Base-by-base conservation (phyloP, 1,140 invertebrate species). In the Augochlora pura region DNA sequence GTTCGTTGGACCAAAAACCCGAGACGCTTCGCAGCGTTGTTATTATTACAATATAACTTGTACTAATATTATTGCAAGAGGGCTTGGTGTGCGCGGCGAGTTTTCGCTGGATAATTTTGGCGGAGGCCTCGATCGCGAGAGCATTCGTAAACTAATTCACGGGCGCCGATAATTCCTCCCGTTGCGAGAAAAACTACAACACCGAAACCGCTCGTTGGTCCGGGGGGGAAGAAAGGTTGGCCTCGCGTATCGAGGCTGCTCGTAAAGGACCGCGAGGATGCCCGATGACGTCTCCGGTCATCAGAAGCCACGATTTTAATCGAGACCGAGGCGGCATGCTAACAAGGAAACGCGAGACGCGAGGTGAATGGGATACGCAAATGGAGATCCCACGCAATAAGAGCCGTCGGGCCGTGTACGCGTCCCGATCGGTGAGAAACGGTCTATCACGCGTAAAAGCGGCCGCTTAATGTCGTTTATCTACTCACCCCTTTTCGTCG, bases 401-500 rank as follows among this genome's bases (percentile, higher is more conserved):
- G 18, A 86, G 52, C 59, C 75, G 72, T 82, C 70, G 70, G 68
- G 14, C 60, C 76, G 59, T 52, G 62, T 63, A 80, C 52, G 73
- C 63, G 76, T 77, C 64, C 23, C 77, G 82, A 65, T 52, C 70
- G 32, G 32, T 2, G 1, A 32, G 25, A 25, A 23, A 76, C 12
- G 52, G 74, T 75, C 32, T 32, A 73, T 64, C 60, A 38, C 74
- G 64, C 71, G 52, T n/a, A 81, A 63, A 71, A 83, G 38, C 60
- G 12, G 4, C 7, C 14, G 38, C 1, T 9, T 3, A 42, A 4
- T 21, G 12, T 9, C 0, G 77, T 77, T 74, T 54, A 62, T 18
- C 0, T 72, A 88, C 91, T 92, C 84, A 93, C 93, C 93, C 93
- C 91, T 93, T 93, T 91, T 94, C 94, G 87, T 94, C 94, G 90